Base-by-base conservation (phyloP, 2,888 invertebrate species). In the Uropetala carovei region DNA sequence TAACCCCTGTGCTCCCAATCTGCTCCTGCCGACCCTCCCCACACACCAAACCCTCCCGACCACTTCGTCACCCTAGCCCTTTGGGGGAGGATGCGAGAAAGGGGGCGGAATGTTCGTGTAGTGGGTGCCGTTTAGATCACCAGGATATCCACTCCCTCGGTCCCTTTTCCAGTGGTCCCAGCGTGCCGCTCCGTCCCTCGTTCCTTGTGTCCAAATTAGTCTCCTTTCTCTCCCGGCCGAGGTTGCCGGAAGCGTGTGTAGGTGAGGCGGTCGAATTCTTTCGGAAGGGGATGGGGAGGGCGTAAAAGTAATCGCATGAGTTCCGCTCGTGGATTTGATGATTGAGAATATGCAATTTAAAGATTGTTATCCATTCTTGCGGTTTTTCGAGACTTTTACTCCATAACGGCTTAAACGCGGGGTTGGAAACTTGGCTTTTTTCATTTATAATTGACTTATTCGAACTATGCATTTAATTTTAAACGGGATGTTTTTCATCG, bases 41-140 rank as follows among this genome's bases (percentile, higher is more conserved):
- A 5, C n/a, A 5, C 64, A 18, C 64, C 16, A 11, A 27, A 18
- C 83, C 83, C 83, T 16, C 83, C 56, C 89, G 64, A 11, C 57
- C 86, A 43, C 64, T 68, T 43, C 18, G 64, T 43, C 43, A 43
- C 64, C 89, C 89, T n/a, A 7, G 16, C 16, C 82, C 30, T 27
- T 0, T 83, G 16, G 18, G 83, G 83, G 83, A 10, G 83, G 18
- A 57, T 18, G 18, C 56, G 57, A 27, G 57, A 43, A 27, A 43
- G 60, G 64, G 43, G 58, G 43, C 43, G 30, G 22, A 30, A 60
- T 60, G 60, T 57, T 58, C 30, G 60, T 86, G 86, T 60, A n/a
- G 56, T 84, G 85, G 83, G 57, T 85, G 85, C 85, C 89, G 60
- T 89, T 89, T 89, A 89, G 89, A 89, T 89, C 68, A 60, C 86